These are phyloP conservation scores for Accipiter virgatus DNA, from an alignment of 2,113 vertebrate genomes.

Conservation along the genomic window DNA sequence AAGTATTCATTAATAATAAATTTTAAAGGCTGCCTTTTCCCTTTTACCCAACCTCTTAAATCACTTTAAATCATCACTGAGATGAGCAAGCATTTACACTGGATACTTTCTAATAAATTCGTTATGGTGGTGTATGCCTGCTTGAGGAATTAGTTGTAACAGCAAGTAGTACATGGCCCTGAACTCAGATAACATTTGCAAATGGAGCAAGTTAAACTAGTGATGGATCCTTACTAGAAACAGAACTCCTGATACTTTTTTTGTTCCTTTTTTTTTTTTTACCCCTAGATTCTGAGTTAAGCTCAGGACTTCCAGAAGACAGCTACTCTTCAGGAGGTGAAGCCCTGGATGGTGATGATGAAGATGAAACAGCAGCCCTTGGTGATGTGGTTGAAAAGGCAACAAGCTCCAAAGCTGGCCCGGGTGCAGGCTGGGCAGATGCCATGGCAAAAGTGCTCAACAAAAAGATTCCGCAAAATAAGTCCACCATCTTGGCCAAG, in stretches of 20 bases:
- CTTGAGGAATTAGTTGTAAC: background rate
- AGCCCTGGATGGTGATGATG: conserved; percentile 67
- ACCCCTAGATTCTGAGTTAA: conserved; percentile 46
- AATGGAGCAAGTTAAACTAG: background rate
- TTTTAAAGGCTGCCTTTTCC: background rate
- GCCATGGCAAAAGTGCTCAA: conserved; percentile 94
- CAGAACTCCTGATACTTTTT: background rate
- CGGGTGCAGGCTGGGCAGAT: conserved; percentile 86
- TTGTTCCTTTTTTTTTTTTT: background rate
- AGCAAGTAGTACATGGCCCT: background rate
- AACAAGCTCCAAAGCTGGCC: conserved; percentile 33
- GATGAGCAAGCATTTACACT: background rate
- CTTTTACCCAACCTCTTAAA: background rate
- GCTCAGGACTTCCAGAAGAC: conserved; percentile 41
- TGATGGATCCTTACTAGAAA: background rate
- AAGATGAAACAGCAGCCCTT: conserved; percentile 30
- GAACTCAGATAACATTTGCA: background rate
- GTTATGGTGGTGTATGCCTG: background rate
- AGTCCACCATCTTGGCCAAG: conserved; percentile 82
- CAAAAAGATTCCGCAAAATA: conserved; percentile 78
- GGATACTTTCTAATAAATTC: background rate
- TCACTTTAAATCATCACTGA: background rate
- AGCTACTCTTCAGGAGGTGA: conserved; percentile 54
- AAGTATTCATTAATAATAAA: background rate
- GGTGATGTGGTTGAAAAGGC: background rate